These are phyloP conservation scores for Chouioia cunea DNA, from an alignment of 2,888 invertebrate species.

Conservation along the genomic window DNA sequence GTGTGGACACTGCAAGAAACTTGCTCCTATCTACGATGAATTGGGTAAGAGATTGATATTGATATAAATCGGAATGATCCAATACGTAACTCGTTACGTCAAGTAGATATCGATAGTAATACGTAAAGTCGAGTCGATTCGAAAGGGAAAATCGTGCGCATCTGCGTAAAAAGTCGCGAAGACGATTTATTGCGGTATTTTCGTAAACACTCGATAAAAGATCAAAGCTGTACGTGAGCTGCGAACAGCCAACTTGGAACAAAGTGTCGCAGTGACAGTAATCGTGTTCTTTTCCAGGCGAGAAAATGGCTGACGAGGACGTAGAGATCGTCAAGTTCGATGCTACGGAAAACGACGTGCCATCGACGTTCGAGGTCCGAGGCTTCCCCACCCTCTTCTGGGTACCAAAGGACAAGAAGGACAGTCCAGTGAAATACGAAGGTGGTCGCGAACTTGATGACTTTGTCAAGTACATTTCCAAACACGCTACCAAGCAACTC, in stretches of 20 bases:
- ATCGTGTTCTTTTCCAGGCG: constrained; percentile 54
- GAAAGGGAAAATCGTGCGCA: too few species aligned
- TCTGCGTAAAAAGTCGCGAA: too few species aligned
- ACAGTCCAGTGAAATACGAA: constrained; percentile 87
- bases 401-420: constrained; percentile 86
- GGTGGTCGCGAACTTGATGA: constrained; percentile 94
- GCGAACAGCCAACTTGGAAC: too few species aligned
- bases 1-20: constrained; percentile 98
- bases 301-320: constrained; percentile 86
- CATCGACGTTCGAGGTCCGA: constrained; percentile 88
- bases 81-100: too few species aligned
- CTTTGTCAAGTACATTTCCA: constrained; percentile 94
- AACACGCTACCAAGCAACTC: constrained; percentile 89
- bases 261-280: neutral
- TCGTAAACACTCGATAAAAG: too few species aligned
- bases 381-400: constrained; percentile 99
- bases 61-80: neutral
- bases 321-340: constrained; percentile 97
- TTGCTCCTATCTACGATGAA: constrained; percentile 94
- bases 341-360: constrained; percentile 98
- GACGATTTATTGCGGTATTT: too few species aligned
- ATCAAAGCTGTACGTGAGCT: too few species aligned
- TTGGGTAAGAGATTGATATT: constrained; percentile 74
- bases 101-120: neutral
- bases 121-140: too few species aligned